Evolutionary conservation across 1,140 invertebrate species (phyloP).

Genomic region (Pogonus chalceus): DNA sequence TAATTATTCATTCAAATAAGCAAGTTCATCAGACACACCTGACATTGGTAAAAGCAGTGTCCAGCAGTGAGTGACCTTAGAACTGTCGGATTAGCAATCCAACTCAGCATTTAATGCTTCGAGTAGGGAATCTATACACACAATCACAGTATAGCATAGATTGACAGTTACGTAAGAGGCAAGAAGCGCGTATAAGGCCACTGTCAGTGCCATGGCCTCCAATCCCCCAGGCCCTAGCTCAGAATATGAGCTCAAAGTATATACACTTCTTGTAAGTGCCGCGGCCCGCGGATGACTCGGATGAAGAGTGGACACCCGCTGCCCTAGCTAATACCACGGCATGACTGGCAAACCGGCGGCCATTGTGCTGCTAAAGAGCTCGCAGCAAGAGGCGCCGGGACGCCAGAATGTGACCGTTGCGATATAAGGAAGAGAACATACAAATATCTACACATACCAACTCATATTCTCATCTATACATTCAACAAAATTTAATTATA

Average conservation of each 20-base stretch:
- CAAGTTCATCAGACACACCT: too few relatives aligned
- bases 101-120: too few relatives aligned
- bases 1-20: too few relatives aligned
- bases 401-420: background rate
- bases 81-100: background rate
- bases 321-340: background rate
- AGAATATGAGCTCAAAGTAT: too few relatives aligned
- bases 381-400: background rate
- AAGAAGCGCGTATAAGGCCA: background rate
- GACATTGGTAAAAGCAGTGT: too few relatives aligned
- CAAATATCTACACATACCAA: background rate
- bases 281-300: background rate
- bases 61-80: background rate
- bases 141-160: background rate
- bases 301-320: background rate
- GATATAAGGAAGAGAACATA: too few relatives aligned
- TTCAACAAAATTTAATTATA: too few relatives aligned
- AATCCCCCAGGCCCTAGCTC: too few relatives aligned
- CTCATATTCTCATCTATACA: too few relatives aligned
- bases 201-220: too few relatives aligned
- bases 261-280: background rate
- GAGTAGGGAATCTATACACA: too few relatives aligned
- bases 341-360: slow-evolving; percentile 1
- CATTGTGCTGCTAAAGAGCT: slow-evolving; percentile 5
- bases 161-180: slow-evolving; percentile 5